A percentile compares a stretch with the other conserved stretches of the same genome.
Conservation (phyloP, 2,888 invertebrate species). For the Adelphocoris suturalis region DNA sequence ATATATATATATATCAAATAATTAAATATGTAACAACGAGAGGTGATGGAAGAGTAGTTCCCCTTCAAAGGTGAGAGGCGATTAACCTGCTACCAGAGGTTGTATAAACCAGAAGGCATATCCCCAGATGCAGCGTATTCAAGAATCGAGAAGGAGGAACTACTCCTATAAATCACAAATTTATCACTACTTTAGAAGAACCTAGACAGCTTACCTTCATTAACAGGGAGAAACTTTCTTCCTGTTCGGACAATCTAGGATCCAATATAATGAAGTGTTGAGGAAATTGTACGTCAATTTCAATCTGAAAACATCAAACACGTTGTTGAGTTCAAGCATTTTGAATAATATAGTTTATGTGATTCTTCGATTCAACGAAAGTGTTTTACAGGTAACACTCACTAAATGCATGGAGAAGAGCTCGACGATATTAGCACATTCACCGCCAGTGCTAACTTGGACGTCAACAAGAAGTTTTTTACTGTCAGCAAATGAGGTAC, state of each 20-base stretch:
- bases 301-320: conserved; percentile 75
- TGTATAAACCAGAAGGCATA: too few relatives aligned
- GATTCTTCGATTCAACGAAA: background rate
- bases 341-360: background rate
- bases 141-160: too few relatives aligned
- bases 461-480: conserved; percentile 33
- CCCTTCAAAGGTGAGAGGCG: too few relatives aligned
- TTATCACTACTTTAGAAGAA: too few relatives aligned
- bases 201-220: conserved; percentile 76
- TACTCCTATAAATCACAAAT: too few relatives aligned
- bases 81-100: too few relatives aligned
- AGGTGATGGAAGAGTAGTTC: too few relatives aligned
- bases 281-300: conserved; percentile 80
- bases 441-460: conserved; percentile 70
- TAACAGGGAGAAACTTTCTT: conserved; percentile 79
- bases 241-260: conserved; percentile 80
- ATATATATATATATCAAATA: too few relatives aligned
- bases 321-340: too few relatives aligned
- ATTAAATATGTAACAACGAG: too few relatives aligned
- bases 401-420: conserved; percentile 72
- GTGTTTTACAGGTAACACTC: background rate
- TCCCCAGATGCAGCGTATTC: too few relatives aligned
- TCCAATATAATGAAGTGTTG: conserved; percentile 82
- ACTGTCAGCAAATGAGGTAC: background rate
- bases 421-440: conserved; percentile 73